Evolutionary conservation across 2,888 invertebrate genomes (phyloP), one percentile per base, ranked within the genome.

Genomic region (Pachycephus smyrnensis): DNA sequence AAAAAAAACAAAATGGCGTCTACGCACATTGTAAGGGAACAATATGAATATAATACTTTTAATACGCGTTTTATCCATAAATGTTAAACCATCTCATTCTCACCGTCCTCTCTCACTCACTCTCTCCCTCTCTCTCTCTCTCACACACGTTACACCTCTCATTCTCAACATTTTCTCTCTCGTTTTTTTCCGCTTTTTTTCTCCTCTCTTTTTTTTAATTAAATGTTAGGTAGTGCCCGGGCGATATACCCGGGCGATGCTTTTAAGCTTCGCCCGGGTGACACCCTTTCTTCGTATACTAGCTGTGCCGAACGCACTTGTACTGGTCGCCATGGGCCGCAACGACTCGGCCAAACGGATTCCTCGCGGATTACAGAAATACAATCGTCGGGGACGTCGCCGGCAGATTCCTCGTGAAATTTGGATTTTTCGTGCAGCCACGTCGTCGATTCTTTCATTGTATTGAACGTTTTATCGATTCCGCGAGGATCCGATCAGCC

Each of bases 241-340:
- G 55, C 55, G 55, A 84, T 85, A 88, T 87, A 88, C 86, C 82
- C 82, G 84, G 78, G 83, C 86, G 82, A 82, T 84, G 87, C 84
- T 88, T 88, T 87, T 85, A 80, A 88, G 88, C 87, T 85, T 86
- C 85, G 86, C 80, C 82, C 85, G 83, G 87, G 85, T 86, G 86
- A 55, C 55, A 55, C 55, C 55, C 84, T 86, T 85, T 83, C 88
- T 85, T 91, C 91, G 91, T 91, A 91, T 91, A 91, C 91, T 91
- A 91, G 91, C 90, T 91, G 91, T 91, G 91, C 91, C 88, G 87
- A 88, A 90, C 84, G 91, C 91, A 91, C 91, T 91, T 91, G 91
- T 91, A 91, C 91, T 91, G 90, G 88, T 91, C 91, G 90, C 88
- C 83, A 85, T 80, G 77, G 82, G 80, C 86, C 86, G 81, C 83